These are phyloP conservation scores for Heliothis virescens DNA, from an alignment of 1,140 invertebrate species.

Conservation along the genomic window DNA sequence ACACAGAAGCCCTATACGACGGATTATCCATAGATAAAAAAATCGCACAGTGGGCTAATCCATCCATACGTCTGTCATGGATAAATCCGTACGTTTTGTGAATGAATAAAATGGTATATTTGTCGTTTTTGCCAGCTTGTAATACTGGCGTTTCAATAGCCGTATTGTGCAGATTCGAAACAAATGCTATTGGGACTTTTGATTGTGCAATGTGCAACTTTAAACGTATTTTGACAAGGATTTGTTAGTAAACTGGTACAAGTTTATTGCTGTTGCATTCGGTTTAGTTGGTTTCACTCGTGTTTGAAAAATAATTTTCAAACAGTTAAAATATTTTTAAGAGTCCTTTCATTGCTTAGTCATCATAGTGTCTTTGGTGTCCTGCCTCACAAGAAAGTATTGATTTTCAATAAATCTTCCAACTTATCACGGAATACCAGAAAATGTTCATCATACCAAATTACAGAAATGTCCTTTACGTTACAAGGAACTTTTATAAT, in stretches of 20 bases:
- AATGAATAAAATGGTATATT: background rate
- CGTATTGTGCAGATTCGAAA: background rate
- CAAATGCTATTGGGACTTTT: constrained; percentile 13
- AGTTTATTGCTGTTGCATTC: background rate
- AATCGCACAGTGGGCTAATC: constrained; percentile 23
- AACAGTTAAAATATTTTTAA: too few species aligned
- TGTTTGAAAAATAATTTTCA: too few species aligned
- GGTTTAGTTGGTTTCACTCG: too few species aligned
- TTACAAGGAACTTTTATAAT: background rate
- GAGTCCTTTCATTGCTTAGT: too few species aligned
- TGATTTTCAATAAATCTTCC: background rate
- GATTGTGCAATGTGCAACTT: background rate
- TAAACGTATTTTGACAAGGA: background rate
- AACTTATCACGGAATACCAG: too few species aligned
- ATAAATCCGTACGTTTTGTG: background rate
- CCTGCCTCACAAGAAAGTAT: too few species aligned
- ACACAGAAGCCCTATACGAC: constrained; percentile 21
- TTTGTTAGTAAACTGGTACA: background rate
- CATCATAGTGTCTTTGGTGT: background rate
- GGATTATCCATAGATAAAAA: constrained; percentile 34
- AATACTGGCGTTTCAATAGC: background rate
- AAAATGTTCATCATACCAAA: background rate
- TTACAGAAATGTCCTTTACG: background rate
- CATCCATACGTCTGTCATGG: constrained; percentile 13
- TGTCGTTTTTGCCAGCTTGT: background rate